phyloP scores from a whole-genome alignment of 2,797 vertebrate genomes.

The Peromyscus eremicus region DNA sequence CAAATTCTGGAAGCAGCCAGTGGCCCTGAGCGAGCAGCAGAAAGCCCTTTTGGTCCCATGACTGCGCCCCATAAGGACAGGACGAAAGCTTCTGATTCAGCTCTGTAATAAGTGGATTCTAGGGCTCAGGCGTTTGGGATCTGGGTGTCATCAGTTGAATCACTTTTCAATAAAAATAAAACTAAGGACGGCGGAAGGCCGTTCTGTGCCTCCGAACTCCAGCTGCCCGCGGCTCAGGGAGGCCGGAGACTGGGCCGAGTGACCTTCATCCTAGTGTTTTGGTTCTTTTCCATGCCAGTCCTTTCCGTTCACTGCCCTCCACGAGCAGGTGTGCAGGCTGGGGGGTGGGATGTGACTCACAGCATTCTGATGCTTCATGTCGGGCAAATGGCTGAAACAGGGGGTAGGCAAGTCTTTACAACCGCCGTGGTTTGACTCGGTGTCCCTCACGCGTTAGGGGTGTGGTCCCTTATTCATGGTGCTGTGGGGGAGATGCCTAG shows the following conservation, averaged over 20 bases:
- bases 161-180: conserved; percentile 24
- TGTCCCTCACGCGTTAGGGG: not conserved
- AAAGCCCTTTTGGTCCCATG: not conserved
- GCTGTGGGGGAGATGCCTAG: not conserved
- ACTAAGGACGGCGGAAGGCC: not conserved
- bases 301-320: not conserved
- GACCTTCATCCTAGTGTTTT: not conserved
- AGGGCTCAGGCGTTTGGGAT: not conserved
- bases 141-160: conserved; percentile 3
- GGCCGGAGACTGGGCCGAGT: fast-evolving
- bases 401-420: not conserved
- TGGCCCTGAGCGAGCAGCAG: not conserved
- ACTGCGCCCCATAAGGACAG: not conserved
- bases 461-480: not conserved
- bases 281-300: not conserved
- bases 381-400: not conserved
- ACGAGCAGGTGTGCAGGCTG: not conserved
- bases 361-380: not conserved
- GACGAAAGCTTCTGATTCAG: not conserved
- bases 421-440: not conserved
- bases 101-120: not conserved
- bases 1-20: not conserved
- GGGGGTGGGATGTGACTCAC: not conserved
- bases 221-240: not conserved
- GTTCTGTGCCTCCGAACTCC: not conserved